Conservation (phyloP, 2,888 invertebrate species). For the Drosophila tanythrix region DNA sequence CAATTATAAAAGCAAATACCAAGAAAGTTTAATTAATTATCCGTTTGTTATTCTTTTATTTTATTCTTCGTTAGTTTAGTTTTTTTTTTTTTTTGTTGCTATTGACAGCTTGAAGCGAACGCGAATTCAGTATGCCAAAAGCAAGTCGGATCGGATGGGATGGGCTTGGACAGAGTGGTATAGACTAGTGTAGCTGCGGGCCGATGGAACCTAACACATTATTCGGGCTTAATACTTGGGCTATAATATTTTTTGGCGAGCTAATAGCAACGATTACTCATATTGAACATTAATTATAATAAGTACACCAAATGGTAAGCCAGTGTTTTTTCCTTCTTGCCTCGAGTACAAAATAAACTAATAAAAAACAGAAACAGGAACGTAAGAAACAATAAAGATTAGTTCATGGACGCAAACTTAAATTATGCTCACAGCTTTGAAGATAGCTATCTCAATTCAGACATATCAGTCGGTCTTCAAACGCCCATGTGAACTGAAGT, state of each 20-base stretch:
- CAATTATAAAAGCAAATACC: conserved; percentile 36
- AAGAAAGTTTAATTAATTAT: conserved; percentile 72
- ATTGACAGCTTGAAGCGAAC: conserved; percentile 28
- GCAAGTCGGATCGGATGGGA: conserved; percentile 7
- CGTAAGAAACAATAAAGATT: conserved; percentile 22
- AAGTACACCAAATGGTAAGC: conserved; percentile 31
- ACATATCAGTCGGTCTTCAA: conserved; percentile 28
- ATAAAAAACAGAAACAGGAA: conserved; percentile 11
- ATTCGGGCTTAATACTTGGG: conserved; percentile 8
- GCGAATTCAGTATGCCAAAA: conserved; percentile 44
- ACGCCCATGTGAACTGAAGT: conserved; percentile 12
- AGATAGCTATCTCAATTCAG: conserved; percentile 37
- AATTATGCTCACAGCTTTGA: conserved; percentile 31
- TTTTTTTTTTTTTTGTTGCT: conserved; percentile 8
- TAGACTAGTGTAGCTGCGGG: conserved; percentile 31
- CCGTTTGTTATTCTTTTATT: conserved; percentile 35
- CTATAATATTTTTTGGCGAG: conserved; percentile 18
- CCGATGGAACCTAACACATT: conserved; percentile 20
- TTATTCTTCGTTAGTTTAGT: conserved; percentile 5
- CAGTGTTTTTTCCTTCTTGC: conserved; percentile 10
- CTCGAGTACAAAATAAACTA: conserved; percentile 21
- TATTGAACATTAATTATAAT: conserved; percentile 67
- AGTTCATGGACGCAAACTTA: conserved; percentile 39
- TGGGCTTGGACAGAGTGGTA: conserved; percentile 1
- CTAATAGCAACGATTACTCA: conserved; percentile 65